Evolutionary conservation across 2,888 invertebrate species (phyloP).

Genomic region (Andrena fulva): DNA sequence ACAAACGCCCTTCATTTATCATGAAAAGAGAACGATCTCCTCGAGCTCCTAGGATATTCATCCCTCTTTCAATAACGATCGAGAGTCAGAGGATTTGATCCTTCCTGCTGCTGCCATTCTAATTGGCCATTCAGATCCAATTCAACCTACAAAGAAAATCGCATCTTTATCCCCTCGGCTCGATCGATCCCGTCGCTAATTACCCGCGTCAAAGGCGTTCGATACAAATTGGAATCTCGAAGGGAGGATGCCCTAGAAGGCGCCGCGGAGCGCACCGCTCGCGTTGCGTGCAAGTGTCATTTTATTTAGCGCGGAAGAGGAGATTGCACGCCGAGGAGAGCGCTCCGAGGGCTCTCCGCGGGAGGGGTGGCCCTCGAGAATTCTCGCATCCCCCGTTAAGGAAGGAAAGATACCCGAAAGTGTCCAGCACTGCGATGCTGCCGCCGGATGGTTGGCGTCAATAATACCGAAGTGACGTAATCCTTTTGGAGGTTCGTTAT

Average conservation of each 20-base stretch:
- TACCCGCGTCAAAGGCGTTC: background rate
- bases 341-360: background rate
- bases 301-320: constrained; percentile 22
- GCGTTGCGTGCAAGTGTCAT: constrained; percentile 6
- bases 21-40: background rate
- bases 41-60: background rate
- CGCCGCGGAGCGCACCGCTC: background rate
- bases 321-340: constrained; percentile 13
- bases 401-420: constrained; percentile 50
- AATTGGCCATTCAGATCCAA: constrained; percentile 2
- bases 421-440: constrained; percentile 69
- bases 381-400: constrained; percentile 42
- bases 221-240: constrained; percentile 4
- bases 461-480: constrained; percentile 83
- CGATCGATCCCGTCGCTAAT: background rate
- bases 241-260: constrained; percentile 18
- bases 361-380: constrained; percentile 30
- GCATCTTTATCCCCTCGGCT: background rate
- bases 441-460: constrained; percentile 75
- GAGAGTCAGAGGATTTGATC: background rate
- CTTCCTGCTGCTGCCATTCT: background rate
- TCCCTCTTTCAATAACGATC: constrained; percentile 11
- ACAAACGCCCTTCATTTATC: background rate
- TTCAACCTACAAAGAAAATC: background rate
- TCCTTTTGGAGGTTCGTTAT: constrained; percentile 80